Conservation (phyloP, 2,113 vertebrate species). For the Ophiodon elongatus region DNA sequence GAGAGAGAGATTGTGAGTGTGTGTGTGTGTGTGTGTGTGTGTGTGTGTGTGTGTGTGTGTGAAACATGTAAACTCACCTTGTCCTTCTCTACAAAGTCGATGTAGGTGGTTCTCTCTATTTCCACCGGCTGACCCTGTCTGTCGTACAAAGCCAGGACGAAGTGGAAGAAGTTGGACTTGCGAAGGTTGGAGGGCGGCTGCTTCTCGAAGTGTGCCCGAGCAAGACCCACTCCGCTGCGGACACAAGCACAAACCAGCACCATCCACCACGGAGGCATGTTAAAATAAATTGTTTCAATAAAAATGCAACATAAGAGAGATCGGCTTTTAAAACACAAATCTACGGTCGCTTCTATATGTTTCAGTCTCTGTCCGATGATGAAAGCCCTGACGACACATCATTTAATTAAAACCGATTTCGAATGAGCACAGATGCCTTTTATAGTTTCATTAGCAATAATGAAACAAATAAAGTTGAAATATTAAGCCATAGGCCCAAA, state of each 20-base stretch:
- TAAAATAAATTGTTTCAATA: not conserved
- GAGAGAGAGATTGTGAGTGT: no score
- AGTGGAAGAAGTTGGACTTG: conserved; percentile 99
- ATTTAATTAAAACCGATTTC: conserved; percentile 8
- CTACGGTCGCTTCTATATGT: not conserved
- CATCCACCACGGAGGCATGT: conserved; percentile 39
- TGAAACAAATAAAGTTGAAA: conserved; percentile 7
- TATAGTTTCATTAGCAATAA: not conserved
- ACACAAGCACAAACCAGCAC: conserved; percentile 81
- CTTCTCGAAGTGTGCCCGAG: conserved; percentile 99
- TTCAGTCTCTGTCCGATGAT: not conserved
- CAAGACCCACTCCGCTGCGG: conserved; percentile 97
- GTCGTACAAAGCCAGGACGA: conserved; percentile 98
- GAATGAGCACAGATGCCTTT: not conserved
- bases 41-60: not conserved
- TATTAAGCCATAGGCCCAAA: not conserved
- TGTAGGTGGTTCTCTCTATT: conserved; percentile 96
- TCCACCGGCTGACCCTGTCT: conserved; percentile 98
- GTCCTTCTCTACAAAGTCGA: conserved; percentile 98
- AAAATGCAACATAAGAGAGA: not conserved
- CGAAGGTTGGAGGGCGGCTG: conserved; percentile 98
- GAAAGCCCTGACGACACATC: not conserved
- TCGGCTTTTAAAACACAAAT: not conserved
- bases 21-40: no score
- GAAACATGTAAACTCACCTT: conserved; percentile 89